These are phyloP conservation scores for Phoenicopterus ruber DNA, from an alignment of 2,113 vertebrate species.

Conservation along the genomic window DNA sequence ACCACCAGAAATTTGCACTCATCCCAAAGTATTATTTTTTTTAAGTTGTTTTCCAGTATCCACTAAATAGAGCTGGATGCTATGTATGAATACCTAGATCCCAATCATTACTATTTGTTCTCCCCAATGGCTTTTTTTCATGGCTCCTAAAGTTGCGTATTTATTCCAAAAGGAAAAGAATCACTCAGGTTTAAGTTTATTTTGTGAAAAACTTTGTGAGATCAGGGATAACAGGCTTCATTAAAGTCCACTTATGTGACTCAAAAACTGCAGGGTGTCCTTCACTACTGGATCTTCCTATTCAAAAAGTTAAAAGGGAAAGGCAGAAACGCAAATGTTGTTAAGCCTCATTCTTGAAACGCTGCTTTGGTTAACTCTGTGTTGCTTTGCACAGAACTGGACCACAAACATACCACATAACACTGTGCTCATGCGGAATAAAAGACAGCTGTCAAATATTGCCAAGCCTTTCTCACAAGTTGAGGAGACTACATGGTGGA, in stretches of 20 bases:
- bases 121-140: neutral
- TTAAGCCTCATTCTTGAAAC: neutral
- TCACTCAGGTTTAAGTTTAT: neutral
- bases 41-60: neutral
- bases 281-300: neutral
- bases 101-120: neutral
- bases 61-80: neutral
- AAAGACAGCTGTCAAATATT: neutral
- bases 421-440: neutral
- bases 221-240: neutral
- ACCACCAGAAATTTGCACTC: neutral
- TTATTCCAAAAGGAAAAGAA: neutral
- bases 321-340: neutral
- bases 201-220: neutral
- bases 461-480: neutral
- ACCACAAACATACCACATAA: neutral
- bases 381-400: neutral
- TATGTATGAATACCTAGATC: neutral
- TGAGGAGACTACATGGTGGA: neutral
- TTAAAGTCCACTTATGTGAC: neutral
- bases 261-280: neutral
- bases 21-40: neutral
- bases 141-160: neutral
- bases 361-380: neutral
- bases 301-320: neutral